A percentile compares a stretch with the other conserved stretches of the same genome.
Evolutionary conservation across 2,797 vertebrate genomes (phyloP).

Genomic region (Acrossocheilus wenchowensis): DNA sequence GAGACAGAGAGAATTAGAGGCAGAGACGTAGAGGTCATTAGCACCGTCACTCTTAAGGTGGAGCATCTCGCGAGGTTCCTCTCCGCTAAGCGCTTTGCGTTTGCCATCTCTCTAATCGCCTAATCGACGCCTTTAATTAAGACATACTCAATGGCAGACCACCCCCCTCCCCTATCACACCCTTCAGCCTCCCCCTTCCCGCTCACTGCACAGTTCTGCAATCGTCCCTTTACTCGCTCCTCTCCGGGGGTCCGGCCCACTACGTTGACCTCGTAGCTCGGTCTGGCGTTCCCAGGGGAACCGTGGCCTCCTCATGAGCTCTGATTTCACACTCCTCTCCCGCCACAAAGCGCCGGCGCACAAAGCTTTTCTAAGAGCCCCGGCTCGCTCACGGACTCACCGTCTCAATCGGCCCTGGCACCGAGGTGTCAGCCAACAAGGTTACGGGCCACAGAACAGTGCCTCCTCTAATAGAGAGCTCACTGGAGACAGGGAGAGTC

Average conservation of each 20-base stretch:
- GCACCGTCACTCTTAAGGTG: slow-evolving; percentile 73
- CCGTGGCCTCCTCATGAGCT: slow-evolving; percentile 87
- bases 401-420: slow-evolving; percentile 75
- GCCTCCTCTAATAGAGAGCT: slow-evolving; percentile 90
- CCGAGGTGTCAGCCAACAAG: slow-evolving; percentile 95
- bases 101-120: slow-evolving; percentile 65
- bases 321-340: slow-evolving; percentile 91
- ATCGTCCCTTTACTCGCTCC: slow-evolving; percentile 59
- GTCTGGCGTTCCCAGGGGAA: slow-evolving; percentile 88
- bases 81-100: slow-evolving; percentile 79
- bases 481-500: slow-evolving; percentile 63
- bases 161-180: slow-evolving; percentile 49
- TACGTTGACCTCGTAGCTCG: slow-evolving; percentile 85
- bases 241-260: slow-evolving; percentile 86
- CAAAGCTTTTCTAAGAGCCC: slow-evolving; percentile 90
- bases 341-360: slow-evolving; percentile 93
- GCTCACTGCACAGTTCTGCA: slow-evolving; percentile 81
- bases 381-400: slow-evolving; percentile 75
- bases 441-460: slow-evolving; percentile 91
- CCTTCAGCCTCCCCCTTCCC: slow-evolving; percentile 61
- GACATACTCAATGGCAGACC: slow-evolving; percentile 81
- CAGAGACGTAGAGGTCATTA: slow-evolving; percentile 71
- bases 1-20: slow-evolving; percentile 32
- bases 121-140: slow-evolving; percentile 85
- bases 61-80: slow-evolving; percentile 66